Evolutionary conservation across 1,140 invertebrate genomes (phyloP).

Genomic region (Hypsibius dujardini): DNA sequence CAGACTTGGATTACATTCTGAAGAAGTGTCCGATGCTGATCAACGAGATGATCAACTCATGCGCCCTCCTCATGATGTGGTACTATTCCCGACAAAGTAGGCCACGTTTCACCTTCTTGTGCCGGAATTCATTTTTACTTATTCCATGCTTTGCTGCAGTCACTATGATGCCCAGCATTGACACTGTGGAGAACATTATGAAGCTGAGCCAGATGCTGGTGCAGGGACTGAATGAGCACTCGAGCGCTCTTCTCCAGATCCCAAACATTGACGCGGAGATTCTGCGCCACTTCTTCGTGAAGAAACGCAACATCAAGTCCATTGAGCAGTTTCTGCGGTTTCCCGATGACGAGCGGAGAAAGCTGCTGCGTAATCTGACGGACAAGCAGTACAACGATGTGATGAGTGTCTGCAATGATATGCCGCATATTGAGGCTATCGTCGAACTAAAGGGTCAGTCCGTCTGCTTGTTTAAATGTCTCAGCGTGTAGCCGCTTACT

Average conservation of each 20-base stretch:
- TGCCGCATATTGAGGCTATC: conserved; percentile 80
- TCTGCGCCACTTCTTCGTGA: conserved; percentile 68
- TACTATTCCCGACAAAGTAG: conserved; percentile 71
- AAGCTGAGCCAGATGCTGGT: conserved; percentile 88
- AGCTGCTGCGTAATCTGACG: conserved; percentile 57
- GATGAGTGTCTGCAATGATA: conserved; percentile 67
- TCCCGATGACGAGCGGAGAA: conserved; percentile 65
- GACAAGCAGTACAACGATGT: conserved; percentile 84
- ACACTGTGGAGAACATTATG: conserved; percentile 94
- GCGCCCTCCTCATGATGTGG: conserved; percentile 75
- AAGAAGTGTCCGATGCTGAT: conserved; percentile 86
- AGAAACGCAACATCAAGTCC: conserved; percentile 46
- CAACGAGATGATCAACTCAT: conserved; percentile 89
- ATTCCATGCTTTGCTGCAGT: no score
- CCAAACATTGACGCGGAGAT: conserved; percentile 87
- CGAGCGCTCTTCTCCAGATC: conserved; percentile 77
- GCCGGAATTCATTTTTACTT: no score
- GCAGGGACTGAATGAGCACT: conserved; percentile 83
- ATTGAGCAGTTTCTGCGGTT: conserved; percentile 69
- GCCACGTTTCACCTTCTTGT: no score
- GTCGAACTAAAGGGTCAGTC: conserved; percentile 78
- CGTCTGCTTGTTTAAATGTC: no score
- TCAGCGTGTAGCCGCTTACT: no score
- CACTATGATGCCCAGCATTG: conserved; percentile 60
- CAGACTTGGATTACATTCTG: conserved; percentile 51